Evolutionary conservation across 1,140 invertebrate genomes (phyloP), one percentile per base, ranked within the genome.

Genomic region (Dreissena rostriformis): DNA sequence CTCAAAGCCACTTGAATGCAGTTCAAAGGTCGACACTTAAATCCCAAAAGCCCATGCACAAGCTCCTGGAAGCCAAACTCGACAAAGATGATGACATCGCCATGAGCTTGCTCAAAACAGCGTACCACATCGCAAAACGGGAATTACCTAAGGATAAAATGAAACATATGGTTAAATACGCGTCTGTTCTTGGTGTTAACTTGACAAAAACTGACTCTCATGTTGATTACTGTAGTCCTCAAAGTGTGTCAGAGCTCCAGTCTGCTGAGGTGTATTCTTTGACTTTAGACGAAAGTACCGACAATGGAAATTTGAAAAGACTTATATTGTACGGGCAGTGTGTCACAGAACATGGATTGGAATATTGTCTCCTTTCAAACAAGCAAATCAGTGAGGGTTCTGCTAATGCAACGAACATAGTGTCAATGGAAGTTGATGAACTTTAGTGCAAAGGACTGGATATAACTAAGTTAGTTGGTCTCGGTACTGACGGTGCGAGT

Each of bases 401-500:
- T 11, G 70, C 70, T 15, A 73, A 52, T 52, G 49, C 29, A 52
- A 52, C 8, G 22, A 73, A 73, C 70, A 11, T 73, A 11, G 71
- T 73, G 19, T 28, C 29, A 73, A 51, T 73, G 51, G 71, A 52
- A n/a, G 7, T 73, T 19, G 17, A 19, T 14, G 75, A 78, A 67
- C 75, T 78, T 29, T 22, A 68, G 26, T 12, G 17, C 17, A 78
- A 68, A 28, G 63, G 65, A 39, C 22, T 78, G 11, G 61, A 66
- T 19, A 51, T 78, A 2, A 26, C 7, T 39, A 78, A 78, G 28
- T 52, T 78, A 39, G 52, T 78, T 29, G 75, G 75, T 12, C 39
- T 67, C 10, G 75, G 75, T 19, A 78, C 75, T 65, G 74, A 77
- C 29, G 74, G 61, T 67, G 61, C 61, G 14, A 67, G 28, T 49